phyloP scores from a whole-genome alignment of 2,797 vertebrate genomes.

The Pteronotus mesoamericanus region DNA sequence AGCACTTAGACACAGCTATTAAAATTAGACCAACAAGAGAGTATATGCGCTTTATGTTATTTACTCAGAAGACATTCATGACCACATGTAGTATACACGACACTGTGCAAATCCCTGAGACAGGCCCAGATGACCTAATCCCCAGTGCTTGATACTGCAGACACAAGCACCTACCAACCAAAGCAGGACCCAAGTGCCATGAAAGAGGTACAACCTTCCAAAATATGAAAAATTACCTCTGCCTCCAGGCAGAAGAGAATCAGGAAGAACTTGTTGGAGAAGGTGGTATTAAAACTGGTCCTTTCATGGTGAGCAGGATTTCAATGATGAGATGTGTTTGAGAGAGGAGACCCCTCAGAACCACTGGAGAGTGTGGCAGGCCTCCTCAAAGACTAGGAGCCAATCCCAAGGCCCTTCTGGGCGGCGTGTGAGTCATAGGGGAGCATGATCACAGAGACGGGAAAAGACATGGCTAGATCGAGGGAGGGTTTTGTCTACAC shows the following conservation, averaged over 20 bases:
- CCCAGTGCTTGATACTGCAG: background rate
- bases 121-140: background rate
- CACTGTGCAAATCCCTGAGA: background rate
- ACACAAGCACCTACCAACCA: background rate
- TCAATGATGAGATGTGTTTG: background rate
- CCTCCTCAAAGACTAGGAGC: background rate
- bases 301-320: background rate
- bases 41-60: background rate
- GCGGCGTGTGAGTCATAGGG: accelerated
- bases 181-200: background rate
- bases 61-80: background rate
- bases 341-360: background rate
- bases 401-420: background rate
- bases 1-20: background rate
- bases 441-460: background rate
- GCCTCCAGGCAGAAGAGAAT: background rate
- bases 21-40: background rate
- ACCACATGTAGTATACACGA: background rate
- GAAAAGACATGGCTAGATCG: accelerated
- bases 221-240: background rate
- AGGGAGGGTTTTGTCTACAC: background rate
- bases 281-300: background rate
- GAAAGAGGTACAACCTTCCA: background rate
- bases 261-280: background rate
- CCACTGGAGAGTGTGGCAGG: background rate